Evolutionary conservation across 2,888 invertebrate species (phyloP), one percentile per base, ranked within the genome.

Genomic region (Lasioglossum zephyrum): DNA sequence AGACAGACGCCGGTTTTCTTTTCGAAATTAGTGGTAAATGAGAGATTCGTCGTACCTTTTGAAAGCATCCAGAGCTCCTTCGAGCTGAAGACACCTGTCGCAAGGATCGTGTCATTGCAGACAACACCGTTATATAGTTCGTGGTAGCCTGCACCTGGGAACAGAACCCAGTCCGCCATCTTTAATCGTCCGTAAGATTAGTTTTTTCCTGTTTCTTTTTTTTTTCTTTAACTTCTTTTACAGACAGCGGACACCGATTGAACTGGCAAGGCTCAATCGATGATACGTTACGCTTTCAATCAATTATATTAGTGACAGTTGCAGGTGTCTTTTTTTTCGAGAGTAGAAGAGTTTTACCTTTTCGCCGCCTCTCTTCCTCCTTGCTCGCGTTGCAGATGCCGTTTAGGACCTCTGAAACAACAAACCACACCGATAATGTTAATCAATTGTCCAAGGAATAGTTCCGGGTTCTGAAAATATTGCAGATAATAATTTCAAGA

Each of bases 61-160:
- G 99, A 99, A 95, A 99, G 97, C 96, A 98, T 98, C 98, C 99
- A 99, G 96, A 99, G 97, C 97, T 99, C 99, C 97, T 98, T 98
- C 95, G 99, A 99, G 94, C 99, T 99, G 97, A 99, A 99, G 96
- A 99, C 99, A 95, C 99, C 99, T 94, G 99, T 99, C 95, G 99
- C 99, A 97, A 99, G 97, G 96, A 99, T 99, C 96, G 99, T 99
- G 97, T 99, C 99, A 97, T 99, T 99, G 97, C 99, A 99, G 96
- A 99, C 98, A 95, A 99, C 99, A 95, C 99, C 99, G 96, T 99
- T 99, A 97, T 99, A 99, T 95, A 99, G 98, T 97, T 99, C 99
- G 97, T 98, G 98, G 94, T 95, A 95, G 92, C 95, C 94, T 94
- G 95, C 92, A 95, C 95, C 95, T 95, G 94, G 93, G 94, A 95